These are phyloP conservation scores for Rotaria socialis DNA, from an alignment of 2,888 invertebrate species.

Conservation along the genomic window DNA sequence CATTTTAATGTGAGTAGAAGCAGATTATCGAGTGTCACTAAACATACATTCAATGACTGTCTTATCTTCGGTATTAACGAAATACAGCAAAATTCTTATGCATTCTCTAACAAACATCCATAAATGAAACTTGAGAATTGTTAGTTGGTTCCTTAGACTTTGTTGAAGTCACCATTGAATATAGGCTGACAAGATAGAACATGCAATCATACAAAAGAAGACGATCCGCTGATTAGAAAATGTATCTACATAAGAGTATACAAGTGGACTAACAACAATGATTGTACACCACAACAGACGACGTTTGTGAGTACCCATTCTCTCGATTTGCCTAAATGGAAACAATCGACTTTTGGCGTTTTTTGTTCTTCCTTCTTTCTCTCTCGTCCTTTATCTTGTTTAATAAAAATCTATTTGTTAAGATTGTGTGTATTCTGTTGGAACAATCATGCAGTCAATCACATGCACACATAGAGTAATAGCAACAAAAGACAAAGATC, in stretches of 20 bases:
- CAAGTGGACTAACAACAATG: background rate
- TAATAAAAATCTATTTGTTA: background rate
- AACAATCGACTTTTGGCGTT: background rate
- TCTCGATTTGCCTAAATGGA: constrained; percentile 1
- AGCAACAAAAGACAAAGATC: constrained; percentile 16
- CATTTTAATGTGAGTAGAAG: background rate
- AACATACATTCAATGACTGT: background rate
- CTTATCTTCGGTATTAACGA: background rate
- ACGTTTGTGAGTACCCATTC: background rate
- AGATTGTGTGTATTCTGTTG: constrained; percentile 13
- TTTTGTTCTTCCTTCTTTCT: background rate
- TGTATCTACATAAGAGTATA: background rate
- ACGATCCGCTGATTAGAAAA: constrained; percentile 5
- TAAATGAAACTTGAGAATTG: constrained; percentile 21
- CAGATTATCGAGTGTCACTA: constrained; percentile 14
- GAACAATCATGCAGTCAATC: constrained; percentile 25
- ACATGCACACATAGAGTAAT: background rate
- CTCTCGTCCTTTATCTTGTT: background rate
- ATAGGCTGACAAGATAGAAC: background rate
- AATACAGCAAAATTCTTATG: background rate
- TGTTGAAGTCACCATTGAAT: background rate
- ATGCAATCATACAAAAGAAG: constrained; percentile 7
- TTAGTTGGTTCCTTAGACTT: background rate
- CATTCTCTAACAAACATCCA: background rate
- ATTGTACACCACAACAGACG: background rate